Evolutionary conservation across 2,113 vertebrate species (phyloP).

Genomic region (Aviceda subcristata): DNA sequence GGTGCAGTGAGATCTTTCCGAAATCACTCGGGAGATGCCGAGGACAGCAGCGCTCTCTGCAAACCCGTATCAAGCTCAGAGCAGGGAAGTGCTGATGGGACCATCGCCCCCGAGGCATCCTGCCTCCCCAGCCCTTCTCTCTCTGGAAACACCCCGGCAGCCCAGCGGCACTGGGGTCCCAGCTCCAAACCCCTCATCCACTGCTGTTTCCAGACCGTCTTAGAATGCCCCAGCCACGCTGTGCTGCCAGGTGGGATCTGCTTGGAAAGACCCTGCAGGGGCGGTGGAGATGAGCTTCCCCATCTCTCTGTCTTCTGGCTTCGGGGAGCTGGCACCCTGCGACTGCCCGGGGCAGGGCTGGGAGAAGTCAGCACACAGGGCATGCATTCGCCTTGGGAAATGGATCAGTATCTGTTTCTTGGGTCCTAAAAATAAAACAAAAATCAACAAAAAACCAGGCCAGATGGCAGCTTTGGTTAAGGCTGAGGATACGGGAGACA

Average conservation of each 20-base stretch:
- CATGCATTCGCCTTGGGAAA: background rate
- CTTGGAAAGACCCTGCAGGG: background rate
- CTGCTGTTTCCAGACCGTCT: background rate
- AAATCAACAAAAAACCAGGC: background rate
- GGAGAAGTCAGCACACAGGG: background rate
- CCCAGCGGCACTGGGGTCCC: rapidly evolving
- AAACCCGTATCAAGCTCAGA: background rate
- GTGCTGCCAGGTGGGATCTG: background rate
- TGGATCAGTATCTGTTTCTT: background rate
- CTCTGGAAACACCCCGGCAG: background rate
- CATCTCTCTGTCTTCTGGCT: background rate
- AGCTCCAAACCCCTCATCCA: background rate
- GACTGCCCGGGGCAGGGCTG: background rate
- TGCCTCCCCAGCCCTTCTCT: background rate
- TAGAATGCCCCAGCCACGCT: background rate
- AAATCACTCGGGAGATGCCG: background rate
- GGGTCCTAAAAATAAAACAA: conserved; percentile 13
- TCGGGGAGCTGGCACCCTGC: background rate
- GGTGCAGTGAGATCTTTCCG: background rate
- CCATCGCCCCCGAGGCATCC: rapidly evolving
- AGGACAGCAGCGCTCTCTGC: background rate
- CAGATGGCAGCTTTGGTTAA: conserved; percentile 51
- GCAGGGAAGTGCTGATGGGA: background rate
- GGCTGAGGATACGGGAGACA: background rate
- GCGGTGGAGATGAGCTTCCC: background rate